Base-by-base conservation (phyloP, 2,888 invertebrate species). In the Melanchra persicariae region DNA sequence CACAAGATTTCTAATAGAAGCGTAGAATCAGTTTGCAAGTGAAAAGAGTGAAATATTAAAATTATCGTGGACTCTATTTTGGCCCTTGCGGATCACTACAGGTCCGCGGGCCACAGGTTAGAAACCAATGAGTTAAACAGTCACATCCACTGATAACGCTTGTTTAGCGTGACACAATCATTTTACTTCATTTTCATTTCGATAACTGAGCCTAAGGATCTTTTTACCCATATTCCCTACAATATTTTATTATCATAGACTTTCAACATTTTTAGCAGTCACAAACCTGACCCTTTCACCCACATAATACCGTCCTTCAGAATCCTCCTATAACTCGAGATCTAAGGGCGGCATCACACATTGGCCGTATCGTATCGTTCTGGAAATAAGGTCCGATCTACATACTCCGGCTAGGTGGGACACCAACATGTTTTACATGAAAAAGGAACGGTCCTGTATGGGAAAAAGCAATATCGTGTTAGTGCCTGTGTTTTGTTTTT, bases 401-500 rank as follows among this genome's bases (percentile, higher is more conserved):
- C 84, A 83, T 85, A 83, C 82, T 77, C 79, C 62, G 74, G 82
- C 69, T 57, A 85, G 87, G 85, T 84, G 89, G 89, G 91, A 91
- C 89, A 88, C 87, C 83, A 77, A 70, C 87, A 82, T 92, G 91
- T 92, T 94, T 94, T 94, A 92, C 94, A 95, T 94, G 92, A 91
- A 93, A 95, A 94, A 93, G 92, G 93, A 93, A 89, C 88, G 89
- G 85, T 83, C 85, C 84, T 90, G 88, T 91, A 91, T 87, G 83
- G 87, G 89, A 85, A 90, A 94, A 93, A 94, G 94, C 93, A 94
- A 94, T 94, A 93, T 93, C 93, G 88, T 92, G 92, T 93, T 91
- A 92, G 92, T 90, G 88, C 88, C 82, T 79, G 86, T 86, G 85
- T 88, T 88, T 83, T 74, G 71, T 70, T 62, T 81, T 59, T 82